Conservation (phyloP, 2,888 invertebrate species). For the Harpagoxenus sublaevis region DNA sequence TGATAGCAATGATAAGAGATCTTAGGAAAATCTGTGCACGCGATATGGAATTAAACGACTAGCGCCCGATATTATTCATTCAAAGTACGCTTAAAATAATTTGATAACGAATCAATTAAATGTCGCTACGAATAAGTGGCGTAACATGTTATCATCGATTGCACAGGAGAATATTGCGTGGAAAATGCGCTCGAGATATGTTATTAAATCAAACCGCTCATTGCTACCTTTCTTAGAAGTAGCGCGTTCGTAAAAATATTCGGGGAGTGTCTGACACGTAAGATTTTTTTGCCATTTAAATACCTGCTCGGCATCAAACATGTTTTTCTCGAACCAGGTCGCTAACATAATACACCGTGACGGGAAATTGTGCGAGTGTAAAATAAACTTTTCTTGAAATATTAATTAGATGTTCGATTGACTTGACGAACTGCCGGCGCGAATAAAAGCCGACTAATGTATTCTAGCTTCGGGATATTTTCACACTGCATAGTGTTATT, state of each 20-base stretch:
- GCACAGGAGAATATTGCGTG: slow-evolving; percentile 26
- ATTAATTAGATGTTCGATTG: slow-evolving; percentile 26
- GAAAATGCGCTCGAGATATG: slow-evolving; percentile 15
- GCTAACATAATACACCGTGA: slow-evolving; percentile 19
- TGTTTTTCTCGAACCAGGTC: neutral
- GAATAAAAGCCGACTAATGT: slow-evolving; percentile 12
- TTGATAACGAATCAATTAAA: slow-evolving; percentile 53
- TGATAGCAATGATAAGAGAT: slow-evolving; percentile 3
- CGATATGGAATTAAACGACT: slow-evolving; percentile 31
- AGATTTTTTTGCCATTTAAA: slow-evolving; percentile 28
- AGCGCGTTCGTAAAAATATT: slow-evolving; percentile 22
- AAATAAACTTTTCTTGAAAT: slow-evolving; percentile 18
- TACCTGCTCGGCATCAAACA: neutral
- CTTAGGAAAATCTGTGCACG: neutral
- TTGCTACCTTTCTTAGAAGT: slow-evolving; percentile 44
- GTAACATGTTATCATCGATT: slow-evolving; percentile 43
- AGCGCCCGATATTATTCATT: slow-evolving; percentile 44
- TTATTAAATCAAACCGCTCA: slow-evolving; percentile 45
- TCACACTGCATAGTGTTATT: slow-evolving; percentile 15
- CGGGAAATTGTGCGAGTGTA: slow-evolving; percentile 3
- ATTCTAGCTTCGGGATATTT: slow-evolving; percentile 31
- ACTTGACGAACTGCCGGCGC: slow-evolving; percentile 27
- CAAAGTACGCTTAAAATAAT: slow-evolving; percentile 36
- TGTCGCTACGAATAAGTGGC: slow-evolving; percentile 11
- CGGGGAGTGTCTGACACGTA: slow-evolving; percentile 30